phyloP scores from a whole-genome alignment of 2,888 invertebrate genomes.

The Eudemis profundana region DNA sequence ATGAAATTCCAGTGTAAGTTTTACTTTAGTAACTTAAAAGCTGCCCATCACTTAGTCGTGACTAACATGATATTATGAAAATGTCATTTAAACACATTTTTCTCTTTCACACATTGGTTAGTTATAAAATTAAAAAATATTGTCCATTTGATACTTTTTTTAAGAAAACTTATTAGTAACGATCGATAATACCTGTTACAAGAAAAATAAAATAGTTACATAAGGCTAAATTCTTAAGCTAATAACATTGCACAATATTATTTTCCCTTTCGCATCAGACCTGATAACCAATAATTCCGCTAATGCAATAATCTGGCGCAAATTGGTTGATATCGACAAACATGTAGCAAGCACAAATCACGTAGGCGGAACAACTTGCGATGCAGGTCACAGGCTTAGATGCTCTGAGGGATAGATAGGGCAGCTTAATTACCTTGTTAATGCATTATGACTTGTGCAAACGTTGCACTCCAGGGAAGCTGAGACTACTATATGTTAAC shows the following conservation, averaged over 20 bases:
- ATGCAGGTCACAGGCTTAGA: conserved; percentile 53
- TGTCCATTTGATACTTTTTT: no score
- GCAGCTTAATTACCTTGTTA: conserved; percentile 43
- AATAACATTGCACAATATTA: background rate
- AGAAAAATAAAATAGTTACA: no score
- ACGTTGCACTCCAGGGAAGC: conserved; percentile 24
- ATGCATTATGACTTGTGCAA: conserved; percentile 44
- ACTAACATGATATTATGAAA: no score
- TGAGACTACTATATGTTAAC: background rate
- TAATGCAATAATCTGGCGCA: conserved; percentile 60
- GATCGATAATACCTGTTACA: no score
- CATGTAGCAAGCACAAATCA: conserved; percentile 60
- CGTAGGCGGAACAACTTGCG: conserved; percentile 56
- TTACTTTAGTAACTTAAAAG: no score
- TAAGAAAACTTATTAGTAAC: no score
- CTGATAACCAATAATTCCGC: conserved; percentile 44
- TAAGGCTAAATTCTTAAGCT: no score
- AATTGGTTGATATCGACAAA: conserved; percentile 67
- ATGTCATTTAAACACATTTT: no score
- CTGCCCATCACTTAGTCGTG: no score
- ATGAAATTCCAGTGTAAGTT: no score
- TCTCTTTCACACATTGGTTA: no score
- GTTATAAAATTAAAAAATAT: no score
- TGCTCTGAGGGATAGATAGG: conserved; percentile 49
- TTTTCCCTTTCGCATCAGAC: conserved; percentile 2